Evolutionary conservation across 2,797 vertebrate species (phyloP).

Genomic region (Crypturellus tataupa): DNA sequence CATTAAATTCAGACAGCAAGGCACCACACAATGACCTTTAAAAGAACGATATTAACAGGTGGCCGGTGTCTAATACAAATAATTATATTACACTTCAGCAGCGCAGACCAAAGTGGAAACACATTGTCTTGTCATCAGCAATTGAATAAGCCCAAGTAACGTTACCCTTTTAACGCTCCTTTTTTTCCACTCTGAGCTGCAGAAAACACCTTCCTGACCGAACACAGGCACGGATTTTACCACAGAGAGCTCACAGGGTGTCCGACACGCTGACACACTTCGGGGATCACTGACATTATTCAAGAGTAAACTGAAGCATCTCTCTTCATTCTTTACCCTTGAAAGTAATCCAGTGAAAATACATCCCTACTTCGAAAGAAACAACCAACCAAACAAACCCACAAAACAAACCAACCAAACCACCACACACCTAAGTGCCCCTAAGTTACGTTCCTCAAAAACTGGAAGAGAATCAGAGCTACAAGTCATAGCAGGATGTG

Average conservation of each 20-base stretch:
- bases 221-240: accelerated
- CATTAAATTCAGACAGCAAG: slow-evolving; percentile 79
- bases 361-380: not conserved
- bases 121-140: slow-evolving; percentile 89
- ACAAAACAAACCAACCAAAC: not conserved
- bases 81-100: slow-evolving; percentile 85
- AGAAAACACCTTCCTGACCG: not conserved
- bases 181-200: not conserved
- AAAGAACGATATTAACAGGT: slow-evolving; percentile 93
- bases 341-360: slow-evolving; percentile 46
- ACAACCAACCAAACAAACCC: slow-evolving; percentile 10
- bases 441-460: slow-evolving; percentile 51
- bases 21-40: slow-evolving; percentile 85
- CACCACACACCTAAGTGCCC: not conserved
- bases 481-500: not conserved
- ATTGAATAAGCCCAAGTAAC: slow-evolving; percentile 75
- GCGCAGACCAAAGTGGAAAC: slow-evolving; percentile 81
- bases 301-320: slow-evolving; percentile 10
- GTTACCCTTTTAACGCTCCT: not conserved
- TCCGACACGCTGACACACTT: not conserved
- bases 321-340: not conserved
- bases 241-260: not conserved
- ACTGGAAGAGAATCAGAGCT: slow-evolving; percentile 18
- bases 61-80: slow-evolving; percentile 81
- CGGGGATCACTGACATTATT: not conserved